These are phyloP conservation scores for Mionectes olivaceus DNA, from an alignment of 2,797 vertebrate species.

Conservation along the genomic window DNA sequence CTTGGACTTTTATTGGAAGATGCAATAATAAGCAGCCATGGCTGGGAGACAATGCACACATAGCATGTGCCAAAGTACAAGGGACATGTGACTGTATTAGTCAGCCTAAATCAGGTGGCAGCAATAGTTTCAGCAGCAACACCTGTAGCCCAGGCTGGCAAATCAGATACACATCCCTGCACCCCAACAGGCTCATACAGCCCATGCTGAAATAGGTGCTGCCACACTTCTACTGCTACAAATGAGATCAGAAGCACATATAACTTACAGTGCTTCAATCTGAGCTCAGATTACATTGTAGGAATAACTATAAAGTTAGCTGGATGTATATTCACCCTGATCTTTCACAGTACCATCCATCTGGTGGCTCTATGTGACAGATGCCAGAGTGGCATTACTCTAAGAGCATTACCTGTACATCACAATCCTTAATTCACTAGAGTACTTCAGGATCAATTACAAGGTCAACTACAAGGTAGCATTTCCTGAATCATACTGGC, in stretches of 20 bases:
- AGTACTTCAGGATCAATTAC: neutral
- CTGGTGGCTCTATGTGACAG: neutral
- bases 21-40: neutral
- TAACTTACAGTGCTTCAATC: neutral
- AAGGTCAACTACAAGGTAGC: neutral
- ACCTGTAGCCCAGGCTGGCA: neutral
- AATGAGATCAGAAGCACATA: neutral
- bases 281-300: neutral
- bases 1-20: neutral
- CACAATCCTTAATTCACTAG: neutral
- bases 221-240: neutral
- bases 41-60: neutral
- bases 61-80: neutral
- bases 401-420: neutral
- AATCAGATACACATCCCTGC: neutral
- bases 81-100: neutral
- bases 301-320: neutral
- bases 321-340: neutral
- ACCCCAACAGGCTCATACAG: neutral
- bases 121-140: fast-evolving
- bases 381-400: neutral
- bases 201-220: neutral
- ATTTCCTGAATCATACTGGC: neutral
- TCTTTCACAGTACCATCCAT: neutral
- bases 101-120: neutral